Base-by-base conservation (phyloP, 2,888 invertebrate species). In the Leucophora obtusa region DNA sequence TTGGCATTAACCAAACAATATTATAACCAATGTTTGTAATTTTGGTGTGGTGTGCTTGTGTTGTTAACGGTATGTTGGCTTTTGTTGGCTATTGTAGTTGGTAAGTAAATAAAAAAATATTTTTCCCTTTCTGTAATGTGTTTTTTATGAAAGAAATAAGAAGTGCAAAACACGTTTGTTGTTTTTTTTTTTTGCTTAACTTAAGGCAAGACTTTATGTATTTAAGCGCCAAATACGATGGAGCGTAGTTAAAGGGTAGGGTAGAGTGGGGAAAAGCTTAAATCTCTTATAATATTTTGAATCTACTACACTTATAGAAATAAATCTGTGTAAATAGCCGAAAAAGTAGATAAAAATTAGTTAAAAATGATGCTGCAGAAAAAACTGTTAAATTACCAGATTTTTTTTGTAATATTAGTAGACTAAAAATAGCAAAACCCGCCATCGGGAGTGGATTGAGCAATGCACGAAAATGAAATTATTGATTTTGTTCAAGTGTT, bases 1-100 rank as follows among this genome's bases (percentile, higher is more conserved):
- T 81, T 81, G 76, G 81, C 76, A 70, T 73, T 70, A 73, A 70
- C 28, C 50, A 47, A 71, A 54, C 51, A 76, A 14, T 51, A 17
- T n/a, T 10, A 51, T 21, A 11, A 1, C 21, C 53, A 54, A 21
- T 21, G 54, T 18, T 24, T 21, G 53, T 63, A 17, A 28, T 24
- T 66, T 66, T 68, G 66, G 43, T 60, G 74, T 60, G 53, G 66
- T 28, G 21, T 53, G n/a, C n/a, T n/a, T n/a, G n/a, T 21, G 38
- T 28, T 17, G 15, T 51, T 63, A 33, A 58, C 43, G 53, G 5
- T n/a, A n/a, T n/a, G n/a, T n/a, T n/a, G n/a, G n/a, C n/a, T n/a
- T n/a, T 6, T 38, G 38, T 71, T 77, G 71, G 43, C 59, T 71
- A 65, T 54, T 28, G 28, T 59, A 17, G 53, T 4, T 35, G 24